Evolutionary conservation across 1,140 invertebrate species (phyloP), one percentile per base, ranked within the genome.

Genomic region (Bicyclus anynana): DNA sequence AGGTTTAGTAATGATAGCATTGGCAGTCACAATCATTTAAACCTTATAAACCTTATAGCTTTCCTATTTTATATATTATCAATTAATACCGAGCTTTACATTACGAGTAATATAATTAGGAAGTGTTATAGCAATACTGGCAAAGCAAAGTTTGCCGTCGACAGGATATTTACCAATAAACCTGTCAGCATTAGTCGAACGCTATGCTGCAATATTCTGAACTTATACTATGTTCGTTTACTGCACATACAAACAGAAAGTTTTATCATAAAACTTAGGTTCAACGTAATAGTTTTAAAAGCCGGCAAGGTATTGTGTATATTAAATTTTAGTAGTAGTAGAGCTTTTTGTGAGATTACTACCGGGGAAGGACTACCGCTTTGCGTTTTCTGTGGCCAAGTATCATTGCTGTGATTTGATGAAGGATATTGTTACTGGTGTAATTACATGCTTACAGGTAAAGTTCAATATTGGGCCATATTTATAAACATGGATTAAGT

Each of bases 261-360:
- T 77, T 80, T 55, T 59, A 69, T 71, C 63, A 71, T 77, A 73
- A 70, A 78, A 80, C 75, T 77, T 75, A 64, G 67, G 40, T 72
- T 77, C 70, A 72, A 65, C 54, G 53, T 51, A 55, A 51, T 62
- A 59, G 49, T 51, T 35, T 51, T 51, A 20, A n/a, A 38, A 44
- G 40, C 33, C 27, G 18, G 18, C 12, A 44, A 44, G 40, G 40
- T 44, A 20, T 20, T 44, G 40, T 44, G 13, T 16, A 14, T 38
- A 17, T 38, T 16, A 38, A 5, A 35, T 17, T 16, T 21, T 44
- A 13, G 20, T 12, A 44, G 9, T 18, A 27, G 29, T 53, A 29
- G 21, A 23, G 2, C 2, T 23, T 23, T 23, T 23, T 7, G 7
- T n/a, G n/a, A n/a, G n/a, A n/a, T n/a, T n/a, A n/a, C n/a, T n/a